Conservation (phyloP, 2,113 vertebrate genomes). For the Sebastes fasciatus region DNA sequence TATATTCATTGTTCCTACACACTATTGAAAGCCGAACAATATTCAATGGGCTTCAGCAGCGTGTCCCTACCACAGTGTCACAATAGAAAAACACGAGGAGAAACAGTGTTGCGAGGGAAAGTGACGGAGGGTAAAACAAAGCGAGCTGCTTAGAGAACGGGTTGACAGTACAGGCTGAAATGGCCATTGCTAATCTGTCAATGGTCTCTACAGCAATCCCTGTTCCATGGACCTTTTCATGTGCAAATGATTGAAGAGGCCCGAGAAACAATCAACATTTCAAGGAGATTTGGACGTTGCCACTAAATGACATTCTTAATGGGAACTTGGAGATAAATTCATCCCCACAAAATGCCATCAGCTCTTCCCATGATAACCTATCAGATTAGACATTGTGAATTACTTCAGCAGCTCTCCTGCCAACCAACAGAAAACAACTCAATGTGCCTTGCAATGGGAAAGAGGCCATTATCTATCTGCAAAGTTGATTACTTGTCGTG, state of each 20-base stretch:
- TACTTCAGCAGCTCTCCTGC: conserved; percentile 44
- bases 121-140: conserved; percentile 34
- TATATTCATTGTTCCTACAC: conserved; percentile 39
- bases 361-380: conserved; percentile 59
- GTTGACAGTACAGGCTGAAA: conserved; percentile 44
- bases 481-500: conserved; percentile 65
- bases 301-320: conserved; percentile 65
- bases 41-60: conserved; percentile 34
- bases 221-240: conserved; percentile 48
- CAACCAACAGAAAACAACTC: conserved; percentile 43
- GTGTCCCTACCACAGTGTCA: conserved; percentile 10
- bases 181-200: conserved; percentile 52
- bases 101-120: conserved; percentile 15
- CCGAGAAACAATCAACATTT: conserved; percentile 63
- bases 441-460: conserved; percentile 32
- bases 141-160: conserved; percentile 37
- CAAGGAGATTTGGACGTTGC: conserved; percentile 67
- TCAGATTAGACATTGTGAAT: conserved; percentile 59
- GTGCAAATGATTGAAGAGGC: conserved; percentile 63
- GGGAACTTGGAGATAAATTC: conserved; percentile 67
- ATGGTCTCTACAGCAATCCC: conserved; percentile 25
- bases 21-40: conserved; percentile 36
- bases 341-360: conserved; percentile 61
- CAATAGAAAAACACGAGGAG: conserved; percentile 36
- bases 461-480: conserved; percentile 57